Conservation (phyloP, 2,797 vertebrate species). For the Rhinichthys osculus region DNA sequence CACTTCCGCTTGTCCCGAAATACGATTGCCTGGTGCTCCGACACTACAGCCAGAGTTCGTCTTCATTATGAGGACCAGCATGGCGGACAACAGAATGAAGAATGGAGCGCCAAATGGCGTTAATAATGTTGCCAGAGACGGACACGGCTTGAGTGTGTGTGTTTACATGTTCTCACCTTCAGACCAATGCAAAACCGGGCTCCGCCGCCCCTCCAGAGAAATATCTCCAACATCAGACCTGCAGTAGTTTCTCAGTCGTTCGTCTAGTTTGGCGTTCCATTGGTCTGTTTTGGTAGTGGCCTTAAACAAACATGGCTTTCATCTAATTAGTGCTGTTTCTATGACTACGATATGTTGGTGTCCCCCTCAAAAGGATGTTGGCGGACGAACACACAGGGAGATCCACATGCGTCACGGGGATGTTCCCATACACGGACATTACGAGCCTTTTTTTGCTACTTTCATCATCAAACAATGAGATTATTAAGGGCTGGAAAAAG, state of each 20-base stretch:
- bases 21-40: conserved; percentile 92
- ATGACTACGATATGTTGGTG: conserved; percentile 45
- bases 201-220: not conserved
- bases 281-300: conserved; percentile 83
- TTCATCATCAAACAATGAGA: conserved; percentile 29
- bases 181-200: conserved; percentile 49
- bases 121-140: conserved; percentile 26
- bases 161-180: conserved; percentile 78
- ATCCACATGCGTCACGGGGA: conserved; percentile 5
- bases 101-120: conserved; percentile 47
- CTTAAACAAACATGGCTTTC: conserved; percentile 93
- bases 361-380: conserved; percentile 66
- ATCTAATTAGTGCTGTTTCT: conserved; percentile 80
- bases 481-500: conserved; percentile 52
- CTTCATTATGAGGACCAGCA: conserved; percentile 87
- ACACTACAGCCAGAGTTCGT: conserved; percentile 99
- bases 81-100: conserved; percentile 23
- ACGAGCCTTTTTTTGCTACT: conserved; percentile 59
- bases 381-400: conserved; percentile 69
- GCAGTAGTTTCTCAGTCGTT: conserved; percentile 32
- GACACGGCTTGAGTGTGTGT: conserved; percentile 68
- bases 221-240: conserved; percentile 29
- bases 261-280: conserved; percentile 64
- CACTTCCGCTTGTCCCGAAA: conserved; percentile 86
- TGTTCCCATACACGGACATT: conserved; percentile 20